Evolutionary conservation across 1,140 invertebrate species (phyloP), one percentile per base, ranked within the genome.

Genomic region (Papilio dardanus): DNA sequence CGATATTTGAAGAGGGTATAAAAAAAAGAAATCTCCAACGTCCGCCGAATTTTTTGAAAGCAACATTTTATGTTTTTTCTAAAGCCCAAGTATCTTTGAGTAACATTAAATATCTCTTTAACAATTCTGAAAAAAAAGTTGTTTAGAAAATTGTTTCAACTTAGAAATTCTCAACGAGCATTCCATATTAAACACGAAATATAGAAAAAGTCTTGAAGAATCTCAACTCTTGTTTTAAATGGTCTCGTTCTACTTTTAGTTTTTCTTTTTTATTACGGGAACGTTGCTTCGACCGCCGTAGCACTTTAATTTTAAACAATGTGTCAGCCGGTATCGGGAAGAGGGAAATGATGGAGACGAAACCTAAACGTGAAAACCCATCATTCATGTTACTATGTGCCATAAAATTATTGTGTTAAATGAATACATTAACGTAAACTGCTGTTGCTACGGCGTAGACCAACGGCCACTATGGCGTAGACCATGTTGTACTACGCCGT

Each of bases 241-340:
- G 82, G 80, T 81, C 82, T 83, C 82, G 82, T 79, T 78, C 86
- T 76, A 88, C 74, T 86, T 86, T 77, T 50, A 66, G 75, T 74
- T 76, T 83, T 79, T 78, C 78, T 66, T 62, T 67, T 83, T 74
- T 74, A 78, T 77, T 81, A 73, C 78, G 58, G 79, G 73, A 75
- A 80, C 74, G 74, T 81, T 73, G 77, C 76, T 77, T 77, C 42
- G 71, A 58, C 75, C 58, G 71, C 68, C 68, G 73, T 81, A 80
- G 77, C 79, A 79, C 83, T 86, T 79, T 82, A 84, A 83, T 86
- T 84, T 76, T 69, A 76, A 76, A 81, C 82, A 83, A 71, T 71
- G 40, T 50, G 40, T 30, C 68, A 24, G 42, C 4, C 68, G 37
- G 40, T 50, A 71, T 71, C 16, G 68, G 40, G 68, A n/a, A n/a